Percentiles rank a stretch among this genome's conserved stretches.
Conservation (phyloP, 2,113 vertebrate species). For the Spheniscus mendiculus region DNA sequence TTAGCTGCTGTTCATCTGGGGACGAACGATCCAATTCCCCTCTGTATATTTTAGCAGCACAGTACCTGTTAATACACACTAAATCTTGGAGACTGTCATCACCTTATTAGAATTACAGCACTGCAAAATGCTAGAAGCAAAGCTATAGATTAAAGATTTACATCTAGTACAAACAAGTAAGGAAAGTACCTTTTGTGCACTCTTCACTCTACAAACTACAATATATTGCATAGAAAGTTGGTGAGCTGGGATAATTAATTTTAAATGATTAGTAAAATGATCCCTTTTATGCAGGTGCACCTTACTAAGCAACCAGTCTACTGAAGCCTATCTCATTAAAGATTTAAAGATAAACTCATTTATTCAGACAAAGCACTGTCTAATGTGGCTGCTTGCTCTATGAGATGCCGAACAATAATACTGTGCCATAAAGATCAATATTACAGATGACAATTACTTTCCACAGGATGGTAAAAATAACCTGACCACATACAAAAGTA, state of each 20-base stretch:
- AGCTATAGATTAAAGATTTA: constrained; percentile 44
- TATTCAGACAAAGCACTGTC: constrained; percentile 58
- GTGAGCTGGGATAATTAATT: constrained; percentile 82
- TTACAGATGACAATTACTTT: constrained; percentile 36
- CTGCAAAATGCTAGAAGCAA: constrained; percentile 10
- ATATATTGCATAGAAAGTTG: constrained; percentile 44
- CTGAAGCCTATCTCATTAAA: constrained; percentile 82
- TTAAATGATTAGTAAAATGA: constrained; percentile 89
- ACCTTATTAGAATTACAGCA: constrained; percentile 26
- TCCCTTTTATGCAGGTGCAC: constrained; percentile 72
- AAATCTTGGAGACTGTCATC: not conserved
- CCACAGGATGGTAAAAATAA: not conserved
- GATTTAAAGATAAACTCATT: constrained; percentile 78
- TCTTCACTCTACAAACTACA: not conserved
- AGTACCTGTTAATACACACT: not conserved
- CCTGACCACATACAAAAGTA: not conserved
- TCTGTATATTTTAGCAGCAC: not conserved
- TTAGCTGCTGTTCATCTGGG: not conserved
- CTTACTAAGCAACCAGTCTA: constrained; percentile 81
- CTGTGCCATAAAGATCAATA: constrained; percentile 3
- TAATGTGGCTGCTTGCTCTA: constrained; percentile 29
- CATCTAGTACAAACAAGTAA: not conserved
- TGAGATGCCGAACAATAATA: constrained; percentile 42
- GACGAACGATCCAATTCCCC: not conserved
- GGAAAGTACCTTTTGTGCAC: constrained; percentile 30